Evolutionary conservation across 1,140 invertebrate species (phyloP).

Genomic region (Apis mellifera): Amel_HAv3.1 CM009934.2:9063001-9063500

Average conservation of each 20-base stretch:
- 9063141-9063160: conserved; percentile 70
- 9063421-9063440: not conserved
- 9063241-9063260: conserved; percentile 35
- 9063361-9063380: too few relatives aligned
- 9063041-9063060: conserved; percentile 53
- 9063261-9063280: conserved; percentile 28
- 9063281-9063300: conserved; percentile 43
- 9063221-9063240: conserved; percentile 50
- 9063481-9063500: too few relatives aligned
- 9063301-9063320: conserved; percentile 33
- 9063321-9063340: conserved; percentile 31
- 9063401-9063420: not conserved
- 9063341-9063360: conserved; percentile 7
- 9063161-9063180: conserved; percentile 67
- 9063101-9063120: conserved; percentile 72
- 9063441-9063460: not conserved
- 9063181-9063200: conserved; percentile 66
- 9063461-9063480: not conserved
- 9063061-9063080: conserved; percentile 60
- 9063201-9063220: conserved; percentile 66
- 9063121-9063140: conserved; percentile 71
- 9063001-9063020: not conserved
- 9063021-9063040: conserved; percentile 48
- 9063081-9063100: conserved; percentile 46
- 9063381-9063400: not conserved